A percentile compares a stretch with the other conserved stretches of the same genome.
Conservation (phyloP, 2,113 vertebrate species). For the Bombycilla garrulus region DNA sequence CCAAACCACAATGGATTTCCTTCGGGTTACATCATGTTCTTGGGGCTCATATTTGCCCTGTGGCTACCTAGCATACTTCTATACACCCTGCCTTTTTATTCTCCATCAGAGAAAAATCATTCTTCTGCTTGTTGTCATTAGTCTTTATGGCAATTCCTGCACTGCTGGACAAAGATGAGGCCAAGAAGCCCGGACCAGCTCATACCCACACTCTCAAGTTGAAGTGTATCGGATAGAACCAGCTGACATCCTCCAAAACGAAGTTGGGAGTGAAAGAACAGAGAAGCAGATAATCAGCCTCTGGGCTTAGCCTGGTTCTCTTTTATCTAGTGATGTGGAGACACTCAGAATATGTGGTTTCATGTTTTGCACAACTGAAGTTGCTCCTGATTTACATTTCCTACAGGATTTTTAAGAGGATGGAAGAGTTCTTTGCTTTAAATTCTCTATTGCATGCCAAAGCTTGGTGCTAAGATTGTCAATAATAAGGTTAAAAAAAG, state of each 20-base stretch:
- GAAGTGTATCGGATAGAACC: neutral
- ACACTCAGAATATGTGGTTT: neutral
- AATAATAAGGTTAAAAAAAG: neutral
- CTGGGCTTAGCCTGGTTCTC: neutral
- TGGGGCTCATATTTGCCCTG: neutral
- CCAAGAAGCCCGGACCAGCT: neutral
- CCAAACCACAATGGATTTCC: neutral
- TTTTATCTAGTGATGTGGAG: neutral
- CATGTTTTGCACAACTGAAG: neutral
- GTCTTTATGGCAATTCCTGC: neutral
- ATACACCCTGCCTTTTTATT: neutral
- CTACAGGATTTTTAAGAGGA: neutral
- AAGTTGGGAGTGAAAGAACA: neutral
- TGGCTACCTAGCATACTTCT: neutral
- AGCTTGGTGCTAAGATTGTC: neutral
- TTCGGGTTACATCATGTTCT: neutral
- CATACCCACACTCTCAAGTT: fast-evolving
- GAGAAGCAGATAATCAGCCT: neutral
- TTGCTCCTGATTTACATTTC: neutral
- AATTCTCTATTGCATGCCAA: fast-evolving
- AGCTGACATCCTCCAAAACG: neutral
- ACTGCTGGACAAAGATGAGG: neutral
- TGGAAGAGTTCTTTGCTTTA: neutral
- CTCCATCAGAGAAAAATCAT: neutral
- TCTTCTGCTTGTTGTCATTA: neutral